Percentiles rank a stretch among this genome's conserved stretches.
Conservation (phyloP, 2,113 vertebrate species). For the Oreochromis tanganicae region DNA sequence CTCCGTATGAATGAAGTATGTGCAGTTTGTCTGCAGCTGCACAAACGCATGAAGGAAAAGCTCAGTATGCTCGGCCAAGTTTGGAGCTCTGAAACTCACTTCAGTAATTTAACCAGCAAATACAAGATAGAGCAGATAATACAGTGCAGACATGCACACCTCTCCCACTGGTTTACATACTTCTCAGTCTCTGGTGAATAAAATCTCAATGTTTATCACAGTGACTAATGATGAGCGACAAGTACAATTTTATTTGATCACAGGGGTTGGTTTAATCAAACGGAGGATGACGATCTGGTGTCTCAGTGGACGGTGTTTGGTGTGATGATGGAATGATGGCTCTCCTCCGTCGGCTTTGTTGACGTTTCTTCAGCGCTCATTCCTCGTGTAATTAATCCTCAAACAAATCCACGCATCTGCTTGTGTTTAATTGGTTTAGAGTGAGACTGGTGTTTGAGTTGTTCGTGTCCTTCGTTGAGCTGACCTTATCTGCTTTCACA, state of each 20-base stretch:
- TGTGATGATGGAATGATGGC: neutral
- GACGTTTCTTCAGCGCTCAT: neutral
- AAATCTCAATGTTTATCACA: neutral
- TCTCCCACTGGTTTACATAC: neutral
- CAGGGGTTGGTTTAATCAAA: neutral
- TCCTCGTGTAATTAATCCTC: neutral
- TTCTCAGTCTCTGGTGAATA: neutral
- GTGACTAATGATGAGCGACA: slow-evolving; percentile 5
- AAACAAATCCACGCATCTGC: neutral
- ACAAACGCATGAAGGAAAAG: neutral
- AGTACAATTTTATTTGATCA: neutral
- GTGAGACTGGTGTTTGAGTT: neutral
- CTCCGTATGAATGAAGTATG: neutral
- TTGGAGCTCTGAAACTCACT: neutral
- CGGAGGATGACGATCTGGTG: neutral
- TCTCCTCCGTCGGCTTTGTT: neutral
- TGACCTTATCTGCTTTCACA: neutral
- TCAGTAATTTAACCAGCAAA: neutral
- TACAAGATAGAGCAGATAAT: neutral
- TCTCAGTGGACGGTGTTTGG: neutral
- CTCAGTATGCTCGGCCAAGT: neutral
- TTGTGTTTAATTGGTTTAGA: neutral
- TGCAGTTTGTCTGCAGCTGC: neutral
- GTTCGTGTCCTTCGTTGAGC: neutral
- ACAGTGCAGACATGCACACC: neutral